Evolutionary conservation across 2,113 vertebrate genomes (phyloP).

Genomic region (Hemiscyllium ocellatum): DNA sequence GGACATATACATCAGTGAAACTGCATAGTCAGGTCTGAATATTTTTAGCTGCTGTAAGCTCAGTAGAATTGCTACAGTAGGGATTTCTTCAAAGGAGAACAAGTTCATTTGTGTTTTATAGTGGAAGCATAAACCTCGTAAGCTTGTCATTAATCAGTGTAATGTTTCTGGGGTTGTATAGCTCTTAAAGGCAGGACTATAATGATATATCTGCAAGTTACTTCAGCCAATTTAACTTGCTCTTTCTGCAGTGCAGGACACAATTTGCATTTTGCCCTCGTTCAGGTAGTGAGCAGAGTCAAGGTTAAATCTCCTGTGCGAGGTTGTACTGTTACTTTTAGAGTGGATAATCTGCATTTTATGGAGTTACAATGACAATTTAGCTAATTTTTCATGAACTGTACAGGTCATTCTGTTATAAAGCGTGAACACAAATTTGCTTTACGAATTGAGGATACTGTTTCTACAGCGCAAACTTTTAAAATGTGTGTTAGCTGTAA

Average conservation of each 20-base stretch:
- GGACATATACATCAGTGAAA: neutral
- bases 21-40: neutral
- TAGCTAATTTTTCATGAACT: neutral
- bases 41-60: neutral
- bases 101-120: constrained; percentile 27
- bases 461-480: too few relatives aligned
- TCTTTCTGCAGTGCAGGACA: neutral
- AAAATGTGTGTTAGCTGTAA: too few relatives aligned
- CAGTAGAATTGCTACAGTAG: neutral
- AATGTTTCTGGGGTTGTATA: neutral
- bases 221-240: neutral
- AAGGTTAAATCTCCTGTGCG: neutral
- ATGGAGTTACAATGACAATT: neutral
- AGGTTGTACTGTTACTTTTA: neutral
- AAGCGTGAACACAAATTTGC: too few relatives aligned
- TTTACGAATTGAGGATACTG: too few relatives aligned
- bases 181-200: neutral
- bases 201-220: neutral
- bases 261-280: neutral
- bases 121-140: neutral
- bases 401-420: too few relatives aligned
- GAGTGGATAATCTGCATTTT: neutral
- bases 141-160: neutral
- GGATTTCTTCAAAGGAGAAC: neutral
- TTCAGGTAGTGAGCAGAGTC: neutral